Percentiles rank a stretch among this genome's conserved stretches.
These are phyloP conservation scores for Lutra lutra DNA, from an alignment of 2,797 vertebrate species.

Conservation along the genomic window DNA sequence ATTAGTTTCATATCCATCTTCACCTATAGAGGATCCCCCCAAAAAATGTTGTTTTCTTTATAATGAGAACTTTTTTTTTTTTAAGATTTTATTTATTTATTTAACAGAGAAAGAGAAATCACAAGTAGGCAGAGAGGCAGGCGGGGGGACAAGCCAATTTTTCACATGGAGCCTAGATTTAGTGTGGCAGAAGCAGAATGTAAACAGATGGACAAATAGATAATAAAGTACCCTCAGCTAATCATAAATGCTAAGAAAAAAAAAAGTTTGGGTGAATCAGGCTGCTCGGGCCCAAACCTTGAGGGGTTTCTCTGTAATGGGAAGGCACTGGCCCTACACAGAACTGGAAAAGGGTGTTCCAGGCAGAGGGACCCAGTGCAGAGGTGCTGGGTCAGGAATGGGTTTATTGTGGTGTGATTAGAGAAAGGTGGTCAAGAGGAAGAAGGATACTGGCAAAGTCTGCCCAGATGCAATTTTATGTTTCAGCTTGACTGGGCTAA, in stretches of 20 bases:
- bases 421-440: neutral
- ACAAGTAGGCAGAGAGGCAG: no score
- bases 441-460: neutral
- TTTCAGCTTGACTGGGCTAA: no score
- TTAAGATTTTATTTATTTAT: no score
- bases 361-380: neutral
- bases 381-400: neutral
- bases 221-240: neutral
- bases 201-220: slow-evolving; percentile 15
- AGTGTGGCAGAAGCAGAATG: neutral
- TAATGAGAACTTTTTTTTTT: neutral
- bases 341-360: neutral
- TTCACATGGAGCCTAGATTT: slow-evolving; percentile 7
- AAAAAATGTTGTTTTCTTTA: neutral
- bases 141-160: neutral
- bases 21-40: neutral
- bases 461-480: neutral
- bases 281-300: neutral
- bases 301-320: neutral
- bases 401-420: neutral
- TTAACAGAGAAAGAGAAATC: no score
- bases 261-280: slow-evolving; percentile 12
- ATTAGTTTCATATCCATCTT: neutral
- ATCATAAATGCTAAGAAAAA: neutral
- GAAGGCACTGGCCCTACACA: neutral